phyloP scores from a whole-genome alignment of 2,113 vertebrate genomes.

The Nothobranchius furzeri region DNA sequence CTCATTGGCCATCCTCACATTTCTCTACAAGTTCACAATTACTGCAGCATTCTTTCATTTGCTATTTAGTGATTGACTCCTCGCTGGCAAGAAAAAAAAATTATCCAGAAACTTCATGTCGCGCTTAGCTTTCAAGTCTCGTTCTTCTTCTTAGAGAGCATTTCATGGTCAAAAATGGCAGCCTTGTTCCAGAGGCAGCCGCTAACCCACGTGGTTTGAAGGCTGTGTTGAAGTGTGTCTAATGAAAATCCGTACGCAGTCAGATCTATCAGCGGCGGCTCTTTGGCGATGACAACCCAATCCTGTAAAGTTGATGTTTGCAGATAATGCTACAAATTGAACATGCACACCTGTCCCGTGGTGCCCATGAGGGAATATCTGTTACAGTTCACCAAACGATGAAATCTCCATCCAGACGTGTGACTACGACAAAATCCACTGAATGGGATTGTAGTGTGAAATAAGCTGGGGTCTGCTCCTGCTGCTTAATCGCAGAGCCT shows the following conservation, averaged over 20 bases:
- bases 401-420: slow-evolving; percentile 52
- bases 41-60: slow-evolving; percentile 52
- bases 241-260: slow-evolving; percentile 73
- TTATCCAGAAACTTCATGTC: slow-evolving; percentile 54
- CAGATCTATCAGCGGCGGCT: slow-evolving; percentile 68
- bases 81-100: slow-evolving; percentile 59
- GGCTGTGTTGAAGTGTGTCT: slow-evolving; percentile 74
- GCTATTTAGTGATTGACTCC: slow-evolving; percentile 68
- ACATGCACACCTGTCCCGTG: slow-evolving; percentile 67
- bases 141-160: slow-evolving; percentile 65
- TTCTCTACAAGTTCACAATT: slow-evolving; percentile 33
- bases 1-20: slow-evolving; percentile 34
- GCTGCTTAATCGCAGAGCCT: slow-evolving; percentile 51
- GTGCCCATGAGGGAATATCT: slow-evolving; percentile 62
- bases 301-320: slow-evolving; percentile 73
- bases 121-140: slow-evolving; percentile 60
- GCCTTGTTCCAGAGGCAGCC: slow-evolving; percentile 64
- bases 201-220: slow-evolving; percentile 71
- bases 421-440: slow-evolving; percentile 47
- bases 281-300: slow-evolving; percentile 66
- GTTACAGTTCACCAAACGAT: slow-evolving; percentile 54
- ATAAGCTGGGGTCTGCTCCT: slow-evolving; percentile 47
- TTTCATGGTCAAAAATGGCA: slow-evolving; percentile 70
- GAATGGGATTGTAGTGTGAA: slow-evolving; percentile 50
- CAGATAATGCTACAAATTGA: slow-evolving; percentile 77